Conservation (phyloP, 2,113 vertebrate species). For the Paralichthys olivaceus region DNA sequence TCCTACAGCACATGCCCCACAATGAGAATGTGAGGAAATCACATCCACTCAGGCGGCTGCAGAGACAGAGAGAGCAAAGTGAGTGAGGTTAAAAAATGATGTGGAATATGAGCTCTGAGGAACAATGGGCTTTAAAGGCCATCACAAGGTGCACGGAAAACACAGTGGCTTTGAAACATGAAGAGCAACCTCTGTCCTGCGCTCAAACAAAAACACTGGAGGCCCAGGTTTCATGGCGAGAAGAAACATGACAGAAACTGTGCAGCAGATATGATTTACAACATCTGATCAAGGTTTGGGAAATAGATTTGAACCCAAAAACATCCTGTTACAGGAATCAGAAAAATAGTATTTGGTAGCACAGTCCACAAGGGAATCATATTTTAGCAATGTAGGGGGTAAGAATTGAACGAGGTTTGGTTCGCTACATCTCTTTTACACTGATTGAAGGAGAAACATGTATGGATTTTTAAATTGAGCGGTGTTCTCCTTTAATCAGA, state of each 20-base stretch:
- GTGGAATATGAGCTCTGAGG: conserved; percentile 46
- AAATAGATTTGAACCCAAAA: conserved; percentile 36
- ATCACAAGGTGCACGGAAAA: conserved; percentile 65
- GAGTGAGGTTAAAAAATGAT: conserved; percentile 55
- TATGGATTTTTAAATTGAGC: conserved; percentile 68
- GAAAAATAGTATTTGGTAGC: neutral
- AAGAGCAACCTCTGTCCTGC: conserved; percentile 58
- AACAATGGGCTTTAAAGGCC: conserved; percentile 62
- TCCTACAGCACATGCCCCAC: conserved; percentile 20
- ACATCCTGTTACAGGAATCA: conserved; percentile 18
- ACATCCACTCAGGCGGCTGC: conserved; percentile 46
- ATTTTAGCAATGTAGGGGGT: neutral
- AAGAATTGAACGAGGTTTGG: neutral
- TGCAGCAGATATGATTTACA: conserved; percentile 42
- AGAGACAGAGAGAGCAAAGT: conserved; percentile 22
- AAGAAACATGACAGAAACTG: conserved; percentile 47
- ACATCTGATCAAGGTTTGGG: conserved; percentile 43
- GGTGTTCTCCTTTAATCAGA: conserved; percentile 58
- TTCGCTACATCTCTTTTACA: conserved; percentile 20
- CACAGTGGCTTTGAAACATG: conserved; percentile 69
- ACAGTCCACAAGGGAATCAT: neutral
- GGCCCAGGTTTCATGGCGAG: conserved; percentile 45
- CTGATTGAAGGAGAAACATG: conserved; percentile 61
- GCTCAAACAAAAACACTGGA: conserved; percentile 61
- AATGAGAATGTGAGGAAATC: conserved; percentile 47